Conservation (phyloP, 2,113 vertebrate species). For the Cavia porcellus region DNA sequence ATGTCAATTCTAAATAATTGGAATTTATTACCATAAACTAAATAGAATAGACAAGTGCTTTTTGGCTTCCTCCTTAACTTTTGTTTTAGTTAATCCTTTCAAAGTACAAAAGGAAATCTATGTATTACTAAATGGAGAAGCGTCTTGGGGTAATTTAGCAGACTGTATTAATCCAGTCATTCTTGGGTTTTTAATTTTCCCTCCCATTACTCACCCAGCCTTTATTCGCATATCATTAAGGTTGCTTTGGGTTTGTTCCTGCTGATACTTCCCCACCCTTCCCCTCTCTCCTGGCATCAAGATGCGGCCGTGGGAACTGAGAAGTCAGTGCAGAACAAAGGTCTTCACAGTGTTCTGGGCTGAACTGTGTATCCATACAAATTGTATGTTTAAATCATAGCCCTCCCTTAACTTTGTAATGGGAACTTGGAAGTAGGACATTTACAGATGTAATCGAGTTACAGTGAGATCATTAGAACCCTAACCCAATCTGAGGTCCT, state of each 20-base stretch:
- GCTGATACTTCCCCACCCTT: background rate
- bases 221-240: background rate
- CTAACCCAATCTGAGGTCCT: background rate
- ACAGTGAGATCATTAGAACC: background rate
- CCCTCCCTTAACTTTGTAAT: background rate
- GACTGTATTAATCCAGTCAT: background rate
- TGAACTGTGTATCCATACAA: background rate
- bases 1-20: slow-evolving; percentile 70
- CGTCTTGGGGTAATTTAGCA: background rate
- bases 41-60: slow-evolving; percentile 1
- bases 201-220: background rate
- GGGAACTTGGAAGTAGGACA: background rate
- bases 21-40: slow-evolving; percentile 69
- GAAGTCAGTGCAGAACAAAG: rapidly evolving
- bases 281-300: background rate
- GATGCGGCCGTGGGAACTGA: background rate
- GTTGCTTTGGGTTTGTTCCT: background rate
- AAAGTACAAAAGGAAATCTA: background rate
- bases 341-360: background rate
- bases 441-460: background rate
- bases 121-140: background rate
- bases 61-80: background rate
- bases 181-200: background rate
- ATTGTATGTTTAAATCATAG: background rate
- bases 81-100: background rate